Evolutionary conservation across 1,140 invertebrate genomes (phyloP), one percentile per base, ranked within the genome.

Genomic region (Ostrea denselamellosa): DNA sequence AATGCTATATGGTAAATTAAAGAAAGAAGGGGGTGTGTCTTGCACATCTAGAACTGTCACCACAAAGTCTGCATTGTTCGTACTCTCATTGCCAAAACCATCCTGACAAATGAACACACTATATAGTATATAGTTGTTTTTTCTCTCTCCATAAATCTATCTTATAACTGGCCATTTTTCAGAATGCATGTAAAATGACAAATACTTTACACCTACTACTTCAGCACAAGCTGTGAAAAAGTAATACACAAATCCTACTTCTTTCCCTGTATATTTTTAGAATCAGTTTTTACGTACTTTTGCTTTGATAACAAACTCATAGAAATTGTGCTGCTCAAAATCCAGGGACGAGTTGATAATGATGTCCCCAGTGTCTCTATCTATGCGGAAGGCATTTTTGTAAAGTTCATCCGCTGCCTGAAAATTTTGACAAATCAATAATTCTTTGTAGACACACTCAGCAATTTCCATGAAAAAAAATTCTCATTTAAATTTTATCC

Each of bases 281-380:
- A 0, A 62, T 17, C 19, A 19, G n/a, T 77, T 77, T 14, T 22
- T 77, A 77, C 82, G 87, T 90, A 93, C 92, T 86, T 90, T 87
- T 53, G 92, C 92, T n/a, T 81, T 92, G 19, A 93, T 90, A 83
- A 90, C 88, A 86, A 92, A 92, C 83, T 92, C 90, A 87, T 93
- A 93, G 54, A 91, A 92, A 58, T 90, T 93, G 82, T 92, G 92
- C 82, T 90, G 90, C 82, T 93, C 92, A 89, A 92, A 93, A 83
- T 93, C 91, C 52, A 93, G 86, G 17, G 85, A 34, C 19, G 84
- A 87, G 8, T 87, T 90, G 12, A 93, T 71, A 12, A 82, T 91
- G 14, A 93, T 92, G 34, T 90, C 88, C 0, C 92, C 92, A 53
- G 85, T 88, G 34, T 89, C 87, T 19, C 89, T 90, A n/a, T 91